Base-by-base conservation (phyloP, 2,797 vertebrate genomes). In the Myoxocephalus aenaeus region DNA sequence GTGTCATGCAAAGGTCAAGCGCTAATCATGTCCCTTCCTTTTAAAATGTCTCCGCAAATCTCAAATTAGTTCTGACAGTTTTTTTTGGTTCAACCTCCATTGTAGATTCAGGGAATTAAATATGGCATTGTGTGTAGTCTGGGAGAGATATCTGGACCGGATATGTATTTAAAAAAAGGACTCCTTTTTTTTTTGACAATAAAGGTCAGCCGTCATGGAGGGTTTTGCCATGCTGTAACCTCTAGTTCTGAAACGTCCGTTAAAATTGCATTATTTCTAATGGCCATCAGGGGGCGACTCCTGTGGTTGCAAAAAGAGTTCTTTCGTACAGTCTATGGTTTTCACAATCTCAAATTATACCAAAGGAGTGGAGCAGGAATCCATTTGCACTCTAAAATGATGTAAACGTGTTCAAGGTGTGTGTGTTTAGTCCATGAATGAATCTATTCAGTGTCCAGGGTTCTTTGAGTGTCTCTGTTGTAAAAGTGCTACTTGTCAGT, bases 401-500 rank as follows among this genome's bases (percentile, higher is more conserved):
- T 74, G 58, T 40, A 2, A 62, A 40, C n/a, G 48, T 34, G 0
- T 64, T 65, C 25, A 3, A 32, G 36, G 0, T 14, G 36, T 53
- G 51, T 53, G 12, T 51, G 20, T 17, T 25, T 36, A 57, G 25
- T 51, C 2, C n/a, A n/a, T 63, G 18, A 66, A 69, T 75, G 50
- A n/a, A 69, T 73, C n/a, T 8, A 7, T 73, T 78, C 25, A 42
- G 61, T 68, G 61, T 70, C 70, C n/a, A 32, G 34, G 65, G 61
- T 61, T 77, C 25, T 71, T 65, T 40, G 14, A 73, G 56, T 38
- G 67, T 77, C 22, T 56, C 51, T 65, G 46, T 38, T 48, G 1
- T 57, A 59, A 65, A 77, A 68, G 51, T 70, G 73, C 53, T 73
- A 10, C 76, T 85, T 29, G 82, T 48, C 53, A 65, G 51, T 32